Base-by-base conservation (phyloP, 2,888 invertebrate genomes). In the Cyclophora punctaria region DNA sequence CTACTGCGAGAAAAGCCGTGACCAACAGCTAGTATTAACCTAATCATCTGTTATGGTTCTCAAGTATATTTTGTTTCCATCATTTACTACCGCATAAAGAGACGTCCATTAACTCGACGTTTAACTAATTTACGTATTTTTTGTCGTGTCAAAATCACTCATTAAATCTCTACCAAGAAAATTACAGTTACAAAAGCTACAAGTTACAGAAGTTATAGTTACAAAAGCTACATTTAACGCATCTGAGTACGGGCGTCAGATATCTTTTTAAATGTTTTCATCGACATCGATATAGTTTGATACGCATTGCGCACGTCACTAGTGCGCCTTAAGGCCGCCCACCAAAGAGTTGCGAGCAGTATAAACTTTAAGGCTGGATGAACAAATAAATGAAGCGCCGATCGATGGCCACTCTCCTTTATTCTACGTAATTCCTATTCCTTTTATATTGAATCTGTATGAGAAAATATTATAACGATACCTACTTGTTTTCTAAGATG, bases 341-440 rank as follows among this genome's bases (percentile, higher is more conserved):
- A 69, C 73, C 74, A 80, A 83, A 81, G 84, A 85, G 82, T 84
- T 83, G 83, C 77, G 75, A 78, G 73, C 75, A 71, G 75, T 67
- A 75, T 80, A 78, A 81, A 81, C 75, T 76, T 75, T 80, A 83
- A 83, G 78, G 72, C 78, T 63, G 80, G 84, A 84, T 84, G 83
- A 81, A 85, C 82, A 84, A 86, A 84, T 83, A 84, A 84, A 83
- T 83, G 82, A 83, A 75, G 64, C 69, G 55, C 60, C 75, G 79
- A 83, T 83, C 78, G 73, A 80, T 80, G 69, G 60, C 42, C 55
- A 52, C 56, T 62, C 60, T 57, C 59, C 60, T 57, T 55, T 58
- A 60, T 65, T 56, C 67, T 73, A 75, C 69, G 67, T 37, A 37
- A 37, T 37, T 42, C 42, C 42, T 7, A 42, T 42, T 42, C 42